Base-by-base conservation (phyloP, 2,888 invertebrate species). In the Smittia aterrima region DNA sequence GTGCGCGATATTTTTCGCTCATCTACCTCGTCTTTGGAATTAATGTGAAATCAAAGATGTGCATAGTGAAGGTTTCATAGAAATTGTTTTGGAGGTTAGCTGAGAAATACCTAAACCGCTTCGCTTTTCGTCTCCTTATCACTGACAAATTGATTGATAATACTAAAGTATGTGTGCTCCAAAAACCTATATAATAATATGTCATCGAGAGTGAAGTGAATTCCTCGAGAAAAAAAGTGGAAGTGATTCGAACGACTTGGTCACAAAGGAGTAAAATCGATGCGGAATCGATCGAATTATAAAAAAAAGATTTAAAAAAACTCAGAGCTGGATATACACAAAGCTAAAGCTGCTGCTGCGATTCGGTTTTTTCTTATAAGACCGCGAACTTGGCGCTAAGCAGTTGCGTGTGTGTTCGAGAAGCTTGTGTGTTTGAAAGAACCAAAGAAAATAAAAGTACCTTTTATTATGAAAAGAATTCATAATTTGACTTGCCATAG, bases 91-190 rank as follows among this genome's bases (percentile, higher is more conserved):
- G 20, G 67, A 67, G 41, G 41, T 40, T 67, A 67, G 40, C 40
- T 67, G 22, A 24, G 47, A 64, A 25, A 13, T 20, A 64, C 16
- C n/a, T n/a, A n/a, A 47, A 47, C 27, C 25, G 24, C 27, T 16
- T 64, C 25, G 58, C 58, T 13, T 4, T 47, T 3, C 7, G 18
- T 4, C 18, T 9, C n/a, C 22, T 64, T 64, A 64, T 64, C 64
- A n/a, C 64, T 9, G 64, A 22, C 58, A 58, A 27, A 70, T 70
- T 70, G 53, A 70, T 47, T 70, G 70, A 70, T 70, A 70, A 54
- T 41, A 18, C n/a, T 41, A n/a, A 16, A 18, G n/a, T 70, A 18
- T 40, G 32, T 54, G 70, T 70, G 70, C 24, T 70, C 70, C 25
- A 70, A 24, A 70, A 54, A 70, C 70, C 70, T 54, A 70, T 32